These are phyloP conservation scores for Neria commutata DNA, from an alignment of 2,888 invertebrate species.

Conservation along the genomic window DNA sequence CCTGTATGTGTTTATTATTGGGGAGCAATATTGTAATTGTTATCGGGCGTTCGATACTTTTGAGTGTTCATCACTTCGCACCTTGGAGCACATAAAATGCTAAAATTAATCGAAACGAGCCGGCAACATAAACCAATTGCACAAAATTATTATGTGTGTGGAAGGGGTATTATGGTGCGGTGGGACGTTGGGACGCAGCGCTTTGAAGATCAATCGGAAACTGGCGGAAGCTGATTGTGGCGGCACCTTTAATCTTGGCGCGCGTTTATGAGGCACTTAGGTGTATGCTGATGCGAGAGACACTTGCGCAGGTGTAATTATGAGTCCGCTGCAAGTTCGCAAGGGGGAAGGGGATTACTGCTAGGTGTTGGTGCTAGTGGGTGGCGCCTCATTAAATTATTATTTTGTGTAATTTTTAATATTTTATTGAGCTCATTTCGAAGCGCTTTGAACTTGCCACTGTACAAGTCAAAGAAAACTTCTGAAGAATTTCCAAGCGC, in stretches of 20 bases:
- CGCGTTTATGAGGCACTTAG: conserved; percentile 20
- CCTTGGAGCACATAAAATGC: conserved; percentile 37
- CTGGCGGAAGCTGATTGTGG: conserved; percentile 31
- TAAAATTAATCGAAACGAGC: conserved; percentile 14
- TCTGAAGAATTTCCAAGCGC: conserved; percentile 7
- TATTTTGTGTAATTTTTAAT: conserved; percentile 50
- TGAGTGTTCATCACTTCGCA: conserved; percentile 38
- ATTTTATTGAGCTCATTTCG: conserved; percentile 40
- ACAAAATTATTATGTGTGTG: conserved; percentile 5
- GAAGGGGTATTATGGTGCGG: neutral
- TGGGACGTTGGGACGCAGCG: neutral
- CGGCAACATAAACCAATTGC: conserved; percentile 19
- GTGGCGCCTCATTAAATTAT: conserved; percentile 42
- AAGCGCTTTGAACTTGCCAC: conserved; percentile 44
- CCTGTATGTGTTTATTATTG: too few relatives aligned
- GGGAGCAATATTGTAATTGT: too few relatives aligned
- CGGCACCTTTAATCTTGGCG: conserved; percentile 43
- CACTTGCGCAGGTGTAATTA: conserved; percentile 44
- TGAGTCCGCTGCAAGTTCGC: too few relatives aligned
- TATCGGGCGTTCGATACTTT: too few relatives aligned
- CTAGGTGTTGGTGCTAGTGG: conserved; percentile 15
- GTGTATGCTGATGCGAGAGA: conserved; percentile 38
- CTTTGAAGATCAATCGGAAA: conserved; percentile 35
- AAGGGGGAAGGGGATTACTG: conserved; percentile 16
- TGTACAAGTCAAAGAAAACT: conserved; percentile 1